Base-by-base conservation (phyloP, 1,140 invertebrate species). In the Drosophila tsacasi region DNA sequence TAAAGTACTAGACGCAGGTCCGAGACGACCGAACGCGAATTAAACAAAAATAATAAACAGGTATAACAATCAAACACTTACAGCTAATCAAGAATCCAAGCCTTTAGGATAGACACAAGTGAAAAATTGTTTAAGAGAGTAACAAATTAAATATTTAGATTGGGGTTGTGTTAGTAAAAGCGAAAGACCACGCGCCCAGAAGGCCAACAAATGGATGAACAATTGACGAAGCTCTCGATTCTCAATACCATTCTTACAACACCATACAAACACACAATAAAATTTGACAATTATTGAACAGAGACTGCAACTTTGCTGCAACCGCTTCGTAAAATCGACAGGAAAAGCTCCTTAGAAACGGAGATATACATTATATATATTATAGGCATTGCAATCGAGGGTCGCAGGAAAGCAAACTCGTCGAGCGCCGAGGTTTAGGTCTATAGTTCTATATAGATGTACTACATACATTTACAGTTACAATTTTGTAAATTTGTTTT, bases 51-150 rank as follows among this genome's bases (percentile, higher is more conserved):
- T 76, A 84, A 90, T 79, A 90, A 83, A 90, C 74, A 78, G 75
- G 68, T 69, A 89, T 85, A 89, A 89, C 84, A 89, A 89, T 79
- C 81, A 89, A 89, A 89, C 84, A 89, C 85, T 90, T 89, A 89
- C 17, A 46, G 39, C 84, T 89, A 89, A 68, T 72, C 27, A 72
- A 76, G 62, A 89, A 73, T 63, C 19, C 32, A 52, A 64, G 75
- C 46, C 35, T 68, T 79, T 25, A 40, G 25, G 44, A 75, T 42
- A 66, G 32, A 65, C 35, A 65, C 35, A 73, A 54, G 35, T 37
- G 39, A 35, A 65, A 19, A 25, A 32, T 54, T 35, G 5, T n/a
- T n/a, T 39, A 37, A 49, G 21, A 63, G 12, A 12, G 12, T 67
- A 69, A 69, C 67, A 68, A 67, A 54, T 25, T 25, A 39, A 69